phyloP scores from a whole-genome alignment of 2,888 invertebrate species.

The Amphipyra berbera region DNA sequence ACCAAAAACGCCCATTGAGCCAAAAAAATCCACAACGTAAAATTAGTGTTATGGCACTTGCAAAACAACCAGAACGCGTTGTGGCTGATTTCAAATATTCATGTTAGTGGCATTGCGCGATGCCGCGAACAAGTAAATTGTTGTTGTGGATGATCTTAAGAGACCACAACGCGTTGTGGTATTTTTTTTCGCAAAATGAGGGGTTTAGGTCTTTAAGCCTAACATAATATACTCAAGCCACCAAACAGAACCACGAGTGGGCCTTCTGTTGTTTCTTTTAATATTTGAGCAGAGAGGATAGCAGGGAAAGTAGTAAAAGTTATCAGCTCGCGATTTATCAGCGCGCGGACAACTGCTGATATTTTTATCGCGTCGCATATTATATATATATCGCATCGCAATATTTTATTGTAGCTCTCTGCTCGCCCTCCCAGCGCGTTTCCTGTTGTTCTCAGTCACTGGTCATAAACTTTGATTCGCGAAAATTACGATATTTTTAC shows the following conservation, averaged over 20 bases:
- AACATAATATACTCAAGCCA: too few relatives aligned
- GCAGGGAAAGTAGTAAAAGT: slow-evolving; percentile 51
- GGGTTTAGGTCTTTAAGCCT: too few relatives aligned
- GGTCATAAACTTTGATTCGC: slow-evolving; percentile 16
- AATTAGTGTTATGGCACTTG: too few relatives aligned
- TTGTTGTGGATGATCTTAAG: too few relatives aligned
- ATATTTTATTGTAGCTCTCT: slow-evolving; percentile 6
- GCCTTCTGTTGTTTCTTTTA: slow-evolving; percentile 2
- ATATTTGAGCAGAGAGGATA: not conserved
- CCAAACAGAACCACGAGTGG: not conserved
- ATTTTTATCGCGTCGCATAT: slow-evolving; percentile 38
- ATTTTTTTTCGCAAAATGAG: too few relatives aligned
- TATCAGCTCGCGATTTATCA: slow-evolving; percentile 49
- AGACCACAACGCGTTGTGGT: too few relatives aligned
- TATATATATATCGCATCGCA: slow-evolving; percentile 11
- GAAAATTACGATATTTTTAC: slow-evolving; percentile 3
- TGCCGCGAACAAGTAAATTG: too few relatives aligned
- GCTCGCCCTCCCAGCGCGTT: slow-evolving; percentile 14
- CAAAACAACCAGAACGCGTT: too few relatives aligned
- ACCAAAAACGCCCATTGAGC: too few relatives aligned
- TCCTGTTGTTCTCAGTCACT: slow-evolving; percentile 31
- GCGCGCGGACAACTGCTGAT: slow-evolving; percentile 34
- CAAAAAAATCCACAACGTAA: too few relatives aligned
- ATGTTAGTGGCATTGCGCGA: too few relatives aligned
- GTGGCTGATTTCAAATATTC: too few relatives aligned